Evolutionary conservation across 2,113 vertebrate species (phyloP).

Genomic region (Lanius ludovicianus): DNA sequence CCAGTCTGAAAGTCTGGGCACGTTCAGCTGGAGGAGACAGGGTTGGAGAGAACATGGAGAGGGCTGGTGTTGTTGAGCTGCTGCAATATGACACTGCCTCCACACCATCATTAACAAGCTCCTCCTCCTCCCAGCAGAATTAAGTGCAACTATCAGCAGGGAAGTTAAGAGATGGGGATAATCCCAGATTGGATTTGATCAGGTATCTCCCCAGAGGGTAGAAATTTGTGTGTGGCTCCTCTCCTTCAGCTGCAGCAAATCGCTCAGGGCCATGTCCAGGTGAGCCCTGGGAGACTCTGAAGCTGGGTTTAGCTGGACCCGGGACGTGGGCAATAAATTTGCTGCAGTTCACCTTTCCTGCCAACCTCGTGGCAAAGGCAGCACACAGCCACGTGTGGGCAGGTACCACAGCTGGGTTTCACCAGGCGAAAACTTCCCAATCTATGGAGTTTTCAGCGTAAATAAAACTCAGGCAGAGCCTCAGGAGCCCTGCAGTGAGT

Average conservation of each 20-base stretch:
- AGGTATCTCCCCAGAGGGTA: background rate
- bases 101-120: background rate
- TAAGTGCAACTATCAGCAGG: background rate
- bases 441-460: background rate
- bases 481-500: rapidly evolving
- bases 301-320: background rate
- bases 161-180: background rate
- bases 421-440: background rate
- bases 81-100: rapidly evolving
- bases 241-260: background rate
- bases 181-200: background rate
- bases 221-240: background rate
- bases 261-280: background rate
- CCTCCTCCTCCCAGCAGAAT: background rate
- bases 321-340: rapidly evolving
- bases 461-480: background rate
- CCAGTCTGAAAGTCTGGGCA: background rate
- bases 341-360: background rate
- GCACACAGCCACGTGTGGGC: rapidly evolving
- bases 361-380: rapidly evolving
- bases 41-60: background rate
- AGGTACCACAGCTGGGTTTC: background rate
- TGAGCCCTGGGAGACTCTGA: background rate
- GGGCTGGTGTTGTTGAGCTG: background rate
- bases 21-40: background rate